Conservation (phyloP, 2,888 invertebrate genomes). For the Scaptodrosophila latifasciaeformis region DNA sequence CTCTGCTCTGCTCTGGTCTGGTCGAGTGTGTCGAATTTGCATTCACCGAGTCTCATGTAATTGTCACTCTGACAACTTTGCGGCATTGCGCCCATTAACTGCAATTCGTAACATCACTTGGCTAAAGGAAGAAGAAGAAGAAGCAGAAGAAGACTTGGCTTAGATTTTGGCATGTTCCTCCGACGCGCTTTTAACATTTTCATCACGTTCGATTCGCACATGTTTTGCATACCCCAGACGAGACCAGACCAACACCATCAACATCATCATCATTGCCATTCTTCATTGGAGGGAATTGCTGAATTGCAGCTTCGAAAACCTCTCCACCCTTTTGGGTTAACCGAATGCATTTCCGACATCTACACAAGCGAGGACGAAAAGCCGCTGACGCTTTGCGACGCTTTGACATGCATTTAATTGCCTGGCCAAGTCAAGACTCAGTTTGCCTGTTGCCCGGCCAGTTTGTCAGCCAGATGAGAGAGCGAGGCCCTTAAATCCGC, state of each 20-base stretch:
- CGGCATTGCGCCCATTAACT: constrained; percentile 46
- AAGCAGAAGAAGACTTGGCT: constrained; percentile 19
- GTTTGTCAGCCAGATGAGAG: constrained; percentile 9
- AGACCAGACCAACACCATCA: too few species aligned
- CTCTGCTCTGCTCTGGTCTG: constrained; percentile 11
- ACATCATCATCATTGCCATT: too few species aligned
- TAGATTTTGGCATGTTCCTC: constrained; percentile 41
- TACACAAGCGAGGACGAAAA: constrained; percentile 12
- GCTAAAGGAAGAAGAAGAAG: constrained; percentile 16
- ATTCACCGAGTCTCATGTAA: constrained; percentile 46
- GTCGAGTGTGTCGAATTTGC: constrained; percentile 47
- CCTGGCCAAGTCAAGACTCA: constrained; percentile 40
- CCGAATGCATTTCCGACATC: constrained; percentile 35
- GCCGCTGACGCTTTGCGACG: constrained; percentile 58
- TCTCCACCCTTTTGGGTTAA: neutral
- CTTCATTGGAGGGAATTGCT: too few species aligned
- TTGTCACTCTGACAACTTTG: constrained; percentile 58
- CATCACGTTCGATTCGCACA: constrained; percentile 72
- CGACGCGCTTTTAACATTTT: constrained; percentile 57
- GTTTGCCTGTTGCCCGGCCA: constrained; percentile 8
- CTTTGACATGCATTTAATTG: constrained; percentile 72
- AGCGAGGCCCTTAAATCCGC: constrained; percentile 54
- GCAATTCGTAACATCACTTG: constrained; percentile 56
- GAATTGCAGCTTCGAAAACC: too few species aligned
- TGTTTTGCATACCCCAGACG: constrained; percentile 60